A percentile compares a stretch with the other conserved stretches of the same genome.
Evolutionary conservation across 2,797 vertebrate genomes (phyloP).

Genomic region (Danio tinwini): DNA sequence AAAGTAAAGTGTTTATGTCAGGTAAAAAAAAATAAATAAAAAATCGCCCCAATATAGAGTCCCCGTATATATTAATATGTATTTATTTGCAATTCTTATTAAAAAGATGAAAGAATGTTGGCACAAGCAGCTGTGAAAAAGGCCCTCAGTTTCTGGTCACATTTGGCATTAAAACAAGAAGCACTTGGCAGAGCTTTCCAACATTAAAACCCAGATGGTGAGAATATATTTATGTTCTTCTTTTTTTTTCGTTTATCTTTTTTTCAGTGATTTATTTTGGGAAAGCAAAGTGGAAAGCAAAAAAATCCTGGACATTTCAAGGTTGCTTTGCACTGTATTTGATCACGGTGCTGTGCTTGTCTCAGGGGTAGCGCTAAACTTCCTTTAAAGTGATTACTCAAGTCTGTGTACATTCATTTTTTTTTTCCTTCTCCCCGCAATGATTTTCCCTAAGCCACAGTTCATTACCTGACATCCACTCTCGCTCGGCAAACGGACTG

Average conservation of each 20-base stretch:
- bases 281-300: neutral
- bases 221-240: conserved; percentile 9
- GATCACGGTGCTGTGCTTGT: conserved; percentile 11
- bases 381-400: conserved; percentile 65
- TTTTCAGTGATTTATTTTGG: conserved; percentile 40
- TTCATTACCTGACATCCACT: conserved; percentile 68
- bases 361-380: conserved; percentile 27
- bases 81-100: neutral
- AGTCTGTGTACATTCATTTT: conserved; percentile 65
- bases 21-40: too few relatives aligned
- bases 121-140: neutral
- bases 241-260: neutral
- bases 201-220: conserved; percentile 16
- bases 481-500: conserved; percentile 25
- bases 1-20: neutral
- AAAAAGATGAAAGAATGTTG: neutral
- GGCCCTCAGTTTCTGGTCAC: conserved; percentile 1
- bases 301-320: conserved; percentile 48
- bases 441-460: conserved; percentile 65
- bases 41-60: too few relatives aligned
- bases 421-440: conserved; percentile 23
- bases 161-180: conserved; percentile 33
- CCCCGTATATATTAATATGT: neutral
- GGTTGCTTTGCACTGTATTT: conserved; percentile 49
- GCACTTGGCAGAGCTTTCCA: neutral